phyloP scores from a whole-genome alignment of 30 jellyfish, hydroid and myxozoan species.

The Haliclystus octoradiatus region DNA sequence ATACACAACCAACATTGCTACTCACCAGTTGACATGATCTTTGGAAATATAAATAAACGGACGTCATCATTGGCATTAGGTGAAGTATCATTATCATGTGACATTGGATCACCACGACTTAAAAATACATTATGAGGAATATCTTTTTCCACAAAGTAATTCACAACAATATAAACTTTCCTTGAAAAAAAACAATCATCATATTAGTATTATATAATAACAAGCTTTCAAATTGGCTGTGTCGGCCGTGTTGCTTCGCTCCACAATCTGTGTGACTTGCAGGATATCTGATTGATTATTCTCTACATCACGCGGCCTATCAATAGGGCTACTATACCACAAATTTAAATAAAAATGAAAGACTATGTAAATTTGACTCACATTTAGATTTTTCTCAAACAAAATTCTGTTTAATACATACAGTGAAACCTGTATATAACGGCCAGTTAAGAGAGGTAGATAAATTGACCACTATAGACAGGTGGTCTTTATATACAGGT shows the following conservation, averaged over 20 bases:
- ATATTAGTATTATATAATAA: no score
- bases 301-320: no score
- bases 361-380: no score
- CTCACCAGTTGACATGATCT: constrained; percentile 66
- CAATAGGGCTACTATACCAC: no score
- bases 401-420: not conserved
- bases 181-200: constrained; percentile 35
- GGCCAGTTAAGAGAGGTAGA: not conserved
- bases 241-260: no score
- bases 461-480: not conserved
- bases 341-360: no score
- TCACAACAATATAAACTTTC: constrained; percentile 21
- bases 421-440: constrained; percentile 1
- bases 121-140: constrained; percentile 70
- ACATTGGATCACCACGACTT: constrained; percentile 27
- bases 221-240: no score
- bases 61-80: not conserved
- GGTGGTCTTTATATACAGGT: not conserved
- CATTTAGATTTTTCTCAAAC: not conserved
- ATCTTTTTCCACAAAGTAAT: constrained; percentile 33
- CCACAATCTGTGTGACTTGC: no score
- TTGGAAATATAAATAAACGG: constrained; percentile 73
- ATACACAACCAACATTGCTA: no score
- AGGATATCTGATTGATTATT: no score
- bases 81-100: not conserved